Evolutionary conservation across 2,888 invertebrate species (phyloP), one percentile per base, ranked within the genome.

Genomic region (Eumerus sabulonum): DNA sequence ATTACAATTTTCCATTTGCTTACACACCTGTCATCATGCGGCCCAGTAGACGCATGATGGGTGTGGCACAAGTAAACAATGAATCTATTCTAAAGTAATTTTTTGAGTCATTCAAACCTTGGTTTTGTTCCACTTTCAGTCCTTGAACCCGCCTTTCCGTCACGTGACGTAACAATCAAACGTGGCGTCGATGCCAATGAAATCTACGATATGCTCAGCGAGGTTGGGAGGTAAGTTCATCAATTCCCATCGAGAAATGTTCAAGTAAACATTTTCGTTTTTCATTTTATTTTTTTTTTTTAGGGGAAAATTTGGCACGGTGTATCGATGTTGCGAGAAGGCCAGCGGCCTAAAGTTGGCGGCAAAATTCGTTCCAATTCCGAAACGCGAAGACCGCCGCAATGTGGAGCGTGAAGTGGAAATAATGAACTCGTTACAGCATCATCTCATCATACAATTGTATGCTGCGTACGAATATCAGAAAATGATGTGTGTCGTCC

Each of bases 271-370:
- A 27, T 4, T 27, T n/a, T n/a, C n/a, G n/a, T n/a, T 60, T 45
- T 47, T 44, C 64, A 45, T 12, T 27, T 59, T 19, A 59, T 56
- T 60, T 50, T 74, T 19, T 63, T 27, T 51, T 63, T 82, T 77
- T 90, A 98, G 98, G 86, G 98, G 98, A 3, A 98, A 98, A 92
- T 98, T 98, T 89, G 98, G 98, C 74, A 97, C 97, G 40, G 98
- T 99, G 45, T 98, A 96, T 90, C 93, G 94, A 86, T 98, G 98
- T 89, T 92, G 92, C 60, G 98, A 98, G 89, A 95, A 95, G 88
- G 90, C 91, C 62, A 94, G 94, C 0, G 94, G 95, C 0, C 89
- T 96, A 60, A 92, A 93, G 84, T 90, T 98, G 84, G 98, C 98
- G 0, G 98, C 98, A 1, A 99, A 99, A 90, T 95, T 97, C 87